Evolutionary conservation across 2,113 vertebrate genomes (phyloP).

Genomic region (Chlorodrepanis virens): DNA sequence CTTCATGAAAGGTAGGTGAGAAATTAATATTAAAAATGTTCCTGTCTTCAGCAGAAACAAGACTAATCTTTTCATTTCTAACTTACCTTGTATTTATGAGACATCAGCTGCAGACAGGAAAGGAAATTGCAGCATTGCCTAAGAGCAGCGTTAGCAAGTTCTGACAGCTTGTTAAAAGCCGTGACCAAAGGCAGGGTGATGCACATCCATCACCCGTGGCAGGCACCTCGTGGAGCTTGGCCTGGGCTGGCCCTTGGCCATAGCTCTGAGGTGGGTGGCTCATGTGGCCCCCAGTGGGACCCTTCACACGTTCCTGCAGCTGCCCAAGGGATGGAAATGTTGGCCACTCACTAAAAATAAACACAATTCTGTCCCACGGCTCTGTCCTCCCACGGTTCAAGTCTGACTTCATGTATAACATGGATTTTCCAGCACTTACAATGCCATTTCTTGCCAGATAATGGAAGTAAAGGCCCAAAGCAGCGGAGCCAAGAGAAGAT

Average conservation of each 20-base stretch:
- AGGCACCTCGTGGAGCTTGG: background rate
- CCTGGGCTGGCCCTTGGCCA: background rate
- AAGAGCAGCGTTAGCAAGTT: background rate
- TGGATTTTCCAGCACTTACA: background rate
- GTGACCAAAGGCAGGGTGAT: background rate
- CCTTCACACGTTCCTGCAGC: background rate
- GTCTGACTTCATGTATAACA: background rate
- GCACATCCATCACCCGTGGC: background rate
- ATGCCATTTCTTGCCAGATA: background rate
- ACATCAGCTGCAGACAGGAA: constrained; percentile 4
- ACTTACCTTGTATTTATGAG: constrained; percentile 42
- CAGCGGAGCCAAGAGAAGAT: background rate
- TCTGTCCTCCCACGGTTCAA: background rate
- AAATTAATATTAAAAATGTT: constrained; percentile 39
- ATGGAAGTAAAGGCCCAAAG: background rate
- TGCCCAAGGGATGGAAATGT: background rate
- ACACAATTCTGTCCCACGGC: rapidly evolving
- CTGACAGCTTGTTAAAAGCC: constrained; percentile 39
- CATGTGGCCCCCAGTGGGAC: background rate
- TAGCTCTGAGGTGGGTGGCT: background rate
- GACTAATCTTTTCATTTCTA: constrained; percentile 15
- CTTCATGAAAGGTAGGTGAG: background rate
- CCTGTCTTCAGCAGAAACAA: background rate
- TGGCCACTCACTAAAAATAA: background rate
- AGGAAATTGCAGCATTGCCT: constrained; percentile 10